Evolutionary conservation across 2,888 invertebrate species (phyloP).

Genomic region (Tromatobia lineatoria): DNA sequence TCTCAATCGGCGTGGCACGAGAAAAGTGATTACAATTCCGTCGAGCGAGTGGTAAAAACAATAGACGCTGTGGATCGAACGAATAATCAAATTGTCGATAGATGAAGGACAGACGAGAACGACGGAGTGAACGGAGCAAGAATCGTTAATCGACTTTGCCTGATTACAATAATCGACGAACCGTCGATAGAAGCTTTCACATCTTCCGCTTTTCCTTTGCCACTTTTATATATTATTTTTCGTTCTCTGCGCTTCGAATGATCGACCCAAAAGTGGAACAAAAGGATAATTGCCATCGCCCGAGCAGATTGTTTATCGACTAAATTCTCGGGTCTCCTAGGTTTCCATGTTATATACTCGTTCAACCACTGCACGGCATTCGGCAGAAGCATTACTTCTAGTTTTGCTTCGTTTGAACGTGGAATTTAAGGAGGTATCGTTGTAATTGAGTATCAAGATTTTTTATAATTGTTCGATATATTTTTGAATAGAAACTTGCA

Average conservation of each 20-base stretch:
- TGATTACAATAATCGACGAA: slow-evolving; percentile 67
- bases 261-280: slow-evolving; percentile 50
- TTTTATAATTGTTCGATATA: too few species aligned
- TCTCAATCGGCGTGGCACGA: slow-evolving; percentile 33
- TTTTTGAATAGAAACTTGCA: too few species aligned
- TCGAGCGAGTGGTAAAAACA: slow-evolving; percentile 41
- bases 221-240: slow-evolving; percentile 43
- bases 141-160: slow-evolving; percentile 69
- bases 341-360: slow-evolving; percentile 51
- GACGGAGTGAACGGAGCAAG: slow-evolving; percentile 36
- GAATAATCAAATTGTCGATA: slow-evolving; percentile 60
- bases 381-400: slow-evolving; percentile 17
- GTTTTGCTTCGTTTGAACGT: neutral
- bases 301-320: slow-evolving; percentile 67
- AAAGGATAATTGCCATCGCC: slow-evolving; percentile 59
- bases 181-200: slow-evolving; percentile 50
- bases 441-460: too few species aligned
- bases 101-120: slow-evolving; percentile 5
- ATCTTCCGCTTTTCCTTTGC: slow-evolving; percentile 30
- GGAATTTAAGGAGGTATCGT: neutral
- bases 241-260: slow-evolving; percentile 28
- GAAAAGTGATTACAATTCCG: slow-evolving; percentile 51
- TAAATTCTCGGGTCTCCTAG: slow-evolving; percentile 65
- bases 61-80: slow-evolving; percentile 42
- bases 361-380: slow-evolving; percentile 1